phyloP scores from a whole-genome alignment of 2,888 invertebrate species.

The Cephus sareptanus region DNA sequence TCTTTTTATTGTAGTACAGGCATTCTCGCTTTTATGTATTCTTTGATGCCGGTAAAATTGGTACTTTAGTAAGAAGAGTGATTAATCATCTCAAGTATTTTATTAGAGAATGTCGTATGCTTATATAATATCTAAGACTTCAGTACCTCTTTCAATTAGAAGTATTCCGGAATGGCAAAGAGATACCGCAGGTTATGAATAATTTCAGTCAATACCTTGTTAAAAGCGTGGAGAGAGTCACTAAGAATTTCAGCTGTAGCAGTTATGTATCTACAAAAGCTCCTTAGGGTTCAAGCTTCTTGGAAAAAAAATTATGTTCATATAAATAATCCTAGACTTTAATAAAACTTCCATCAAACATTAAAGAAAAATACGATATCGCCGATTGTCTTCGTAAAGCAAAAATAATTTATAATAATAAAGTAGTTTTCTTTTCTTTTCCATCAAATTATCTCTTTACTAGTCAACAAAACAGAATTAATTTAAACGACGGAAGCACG shows the following conservation, averaged over 20 bases:
- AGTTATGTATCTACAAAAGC: not conserved
- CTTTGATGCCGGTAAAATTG: not conserved
- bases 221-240: not conserved
- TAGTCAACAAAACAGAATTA: not conserved
- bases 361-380: not conserved
- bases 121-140: not conserved
- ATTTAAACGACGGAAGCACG: not conserved
- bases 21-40: not conserved
- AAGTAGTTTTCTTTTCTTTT: not conserved
- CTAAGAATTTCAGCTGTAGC: not conserved
- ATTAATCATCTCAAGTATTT: not conserved
- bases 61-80: not conserved
- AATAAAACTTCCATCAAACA: not conserved
- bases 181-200: not conserved
- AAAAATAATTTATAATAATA: not conserved
- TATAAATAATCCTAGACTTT: not conserved
- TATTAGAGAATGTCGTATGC: not conserved
- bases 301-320: not conserved
- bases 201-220: not conserved
- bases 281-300: not conserved
- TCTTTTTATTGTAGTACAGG: not conserved
- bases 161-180: not conserved
- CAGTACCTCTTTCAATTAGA: not conserved
- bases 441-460: not conserved
- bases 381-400: not conserved